These are phyloP conservation scores for Xylocampa areola DNA, from an alignment of 2,888 invertebrate species.

Conservation along the genomic window DNA sequence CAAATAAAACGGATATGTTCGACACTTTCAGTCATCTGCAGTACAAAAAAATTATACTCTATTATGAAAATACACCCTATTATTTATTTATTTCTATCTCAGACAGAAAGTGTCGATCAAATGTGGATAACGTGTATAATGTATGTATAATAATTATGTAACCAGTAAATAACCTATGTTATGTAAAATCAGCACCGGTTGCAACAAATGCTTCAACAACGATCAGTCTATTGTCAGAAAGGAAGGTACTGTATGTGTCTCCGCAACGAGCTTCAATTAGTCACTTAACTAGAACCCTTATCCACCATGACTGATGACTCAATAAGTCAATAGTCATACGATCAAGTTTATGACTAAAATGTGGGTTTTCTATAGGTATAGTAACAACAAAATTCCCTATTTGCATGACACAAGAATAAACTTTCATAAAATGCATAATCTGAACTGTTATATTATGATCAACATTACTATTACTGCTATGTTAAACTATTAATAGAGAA, in stretches of 20 bases:
- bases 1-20: slow-evolving; percentile 79
- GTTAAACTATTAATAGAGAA: slow-evolving; percentile 32
- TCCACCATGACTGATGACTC: slow-evolving; percentile 61
- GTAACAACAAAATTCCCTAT: slow-evolving; percentile 38
- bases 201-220: slow-evolving; percentile 89
- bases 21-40: slow-evolving; percentile 71
- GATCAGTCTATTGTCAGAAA: slow-evolving; percentile 89
- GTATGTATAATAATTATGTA: slow-evolving; percentile 85
- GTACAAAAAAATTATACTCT: slow-evolving; percentile 85
- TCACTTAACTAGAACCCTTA: slow-evolving; percentile 63
- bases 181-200: slow-evolving; percentile 88
- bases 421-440: slow-evolving; percentile 17
- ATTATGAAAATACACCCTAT: slow-evolving; percentile 84
- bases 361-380: slow-evolving; percentile 46
- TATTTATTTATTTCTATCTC: slow-evolving; percentile 70
- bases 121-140: slow-evolving; percentile 83
- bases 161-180: slow-evolving; percentile 89
- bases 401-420: slow-evolving; percentile 26
- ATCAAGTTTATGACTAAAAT: slow-evolving; percentile 45
- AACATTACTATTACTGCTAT: slow-evolving; percentile 24
- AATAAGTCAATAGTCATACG: slow-evolving; percentile 53
- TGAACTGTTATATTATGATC: slow-evolving; percentile 21
- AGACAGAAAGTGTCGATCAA: slow-evolving; percentile 73
- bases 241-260: slow-evolving; percentile 81
- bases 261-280: slow-evolving; percentile 77